Percentiles rank a stretch among this genome's conserved stretches.
Conservation (phyloP, 1,140 invertebrate species). For the Anastrepha ludens region DNA sequence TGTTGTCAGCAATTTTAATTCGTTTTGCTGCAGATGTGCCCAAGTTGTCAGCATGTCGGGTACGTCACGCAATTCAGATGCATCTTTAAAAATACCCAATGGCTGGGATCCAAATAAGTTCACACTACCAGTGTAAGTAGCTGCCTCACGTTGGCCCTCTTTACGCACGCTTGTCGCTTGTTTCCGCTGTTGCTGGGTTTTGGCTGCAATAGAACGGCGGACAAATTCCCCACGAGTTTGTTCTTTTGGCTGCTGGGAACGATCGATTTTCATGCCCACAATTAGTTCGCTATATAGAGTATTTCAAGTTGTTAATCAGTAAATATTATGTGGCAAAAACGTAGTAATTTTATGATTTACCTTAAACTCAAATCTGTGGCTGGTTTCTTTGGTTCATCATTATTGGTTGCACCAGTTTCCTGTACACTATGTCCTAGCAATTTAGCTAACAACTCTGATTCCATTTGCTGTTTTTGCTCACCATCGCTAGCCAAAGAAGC, state of each 20-base stretch:
- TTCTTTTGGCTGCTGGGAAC: conserved; percentile 61
- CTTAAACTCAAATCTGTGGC: conserved; percentile 67
- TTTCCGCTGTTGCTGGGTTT: conserved; percentile 54
- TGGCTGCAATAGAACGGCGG: conserved; percentile 63
- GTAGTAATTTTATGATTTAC: conserved; percentile 55
- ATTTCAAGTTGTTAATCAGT: neutral
- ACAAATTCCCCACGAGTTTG: conserved; percentile 66
- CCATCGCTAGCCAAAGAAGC: conserved; percentile 81
- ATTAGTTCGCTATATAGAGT: conserved; percentile 79
- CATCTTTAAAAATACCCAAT: conserved; percentile 78
- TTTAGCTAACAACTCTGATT: conserved; percentile 85
- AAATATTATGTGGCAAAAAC: conserved; percentile 12
- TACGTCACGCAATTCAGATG: conserved; percentile 69
- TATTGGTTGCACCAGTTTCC: conserved; percentile 62
- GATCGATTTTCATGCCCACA: conserved; percentile 85
- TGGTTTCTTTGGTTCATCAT: conserved; percentile 64
- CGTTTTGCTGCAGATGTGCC: conserved; percentile 79
- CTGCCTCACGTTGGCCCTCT: conserved; percentile 64
- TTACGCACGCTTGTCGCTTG: conserved; percentile 56
- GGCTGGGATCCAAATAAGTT: conserved; percentile 78
- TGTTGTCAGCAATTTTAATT: conserved; percentile 79
- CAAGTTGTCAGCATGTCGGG: conserved; percentile 80
- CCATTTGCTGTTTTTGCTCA: conserved; percentile 79
- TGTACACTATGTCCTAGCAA: conserved; percentile 76
- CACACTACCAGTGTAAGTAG: conserved; percentile 69